phyloP scores from a whole-genome alignment of 37 sponge, comb jelly and placozoan genomes.

The Mnemiopsis leidyi region DNA sequence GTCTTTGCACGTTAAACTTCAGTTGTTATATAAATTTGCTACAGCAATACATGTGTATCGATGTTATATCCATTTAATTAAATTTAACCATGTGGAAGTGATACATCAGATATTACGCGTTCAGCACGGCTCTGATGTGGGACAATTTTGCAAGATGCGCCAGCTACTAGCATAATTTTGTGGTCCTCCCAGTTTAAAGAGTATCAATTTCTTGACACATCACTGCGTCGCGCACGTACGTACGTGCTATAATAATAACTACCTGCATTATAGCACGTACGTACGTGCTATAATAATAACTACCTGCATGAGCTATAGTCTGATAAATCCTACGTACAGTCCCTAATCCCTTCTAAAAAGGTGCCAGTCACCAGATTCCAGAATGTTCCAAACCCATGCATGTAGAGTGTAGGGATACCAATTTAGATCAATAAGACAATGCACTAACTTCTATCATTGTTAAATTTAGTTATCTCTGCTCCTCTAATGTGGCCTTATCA shows the following conservation, averaged over 20 bases:
- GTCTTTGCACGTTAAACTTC: background rate
- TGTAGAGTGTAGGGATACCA: too few species aligned
- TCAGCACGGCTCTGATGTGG: background rate
- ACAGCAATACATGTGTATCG: background rate
- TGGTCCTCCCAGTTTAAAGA: background rate
- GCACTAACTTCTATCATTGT: too few species aligned
- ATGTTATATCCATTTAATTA: background rate
- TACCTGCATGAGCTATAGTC: too few species aligned
- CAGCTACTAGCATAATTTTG: background rate
- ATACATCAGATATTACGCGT: background rate
- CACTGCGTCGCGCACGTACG: background rate
- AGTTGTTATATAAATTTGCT: background rate
- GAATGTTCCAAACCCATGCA: too few species aligned
- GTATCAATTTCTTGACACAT: background rate
- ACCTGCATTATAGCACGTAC: background rate
- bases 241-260: too few species aligned
- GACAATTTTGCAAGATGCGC: background rate
- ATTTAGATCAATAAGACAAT: too few species aligned
- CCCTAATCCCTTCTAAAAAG: too few species aligned
- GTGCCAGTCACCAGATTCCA: too few species aligned
- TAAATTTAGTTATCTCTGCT: too few species aligned
- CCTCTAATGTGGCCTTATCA: too few species aligned
- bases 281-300: too few species aligned
- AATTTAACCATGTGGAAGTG: background rate
- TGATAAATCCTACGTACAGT: too few species aligned